Evolutionary conservation across 2,797 vertebrate species (phyloP).

Genomic region (Garrulus glandarius): DNA sequence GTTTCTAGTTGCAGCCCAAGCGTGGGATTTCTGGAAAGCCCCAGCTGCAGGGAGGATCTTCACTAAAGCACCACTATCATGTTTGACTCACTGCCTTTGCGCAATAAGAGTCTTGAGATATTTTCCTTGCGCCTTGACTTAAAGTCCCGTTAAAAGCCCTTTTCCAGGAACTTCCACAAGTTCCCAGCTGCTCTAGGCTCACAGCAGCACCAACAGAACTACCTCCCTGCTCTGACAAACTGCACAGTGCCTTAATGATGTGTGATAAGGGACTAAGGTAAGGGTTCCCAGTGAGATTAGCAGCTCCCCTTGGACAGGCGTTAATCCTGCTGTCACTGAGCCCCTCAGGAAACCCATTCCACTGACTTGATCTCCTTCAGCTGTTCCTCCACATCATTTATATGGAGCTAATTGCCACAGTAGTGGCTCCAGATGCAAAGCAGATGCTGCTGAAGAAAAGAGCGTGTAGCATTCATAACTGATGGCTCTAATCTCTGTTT

Average conservation of each 20-base stretch:
- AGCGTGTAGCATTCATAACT: constrained; percentile 26
- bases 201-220: neutral
- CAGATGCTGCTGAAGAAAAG: constrained; percentile 50
- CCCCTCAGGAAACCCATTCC: constrained; percentile 57
- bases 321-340: constrained; percentile 58
- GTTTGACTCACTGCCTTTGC: neutral
- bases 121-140: neutral
- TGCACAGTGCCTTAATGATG: constrained; percentile 22
- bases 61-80: neutral
- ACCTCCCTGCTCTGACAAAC: neutral
- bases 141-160: neutral
- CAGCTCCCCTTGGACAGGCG: constrained; percentile 6
- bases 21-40: neutral
- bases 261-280: constrained; percentile 4
- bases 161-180: neutral
- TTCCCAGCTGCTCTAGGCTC: neutral
- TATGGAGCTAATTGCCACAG: constrained; percentile 45
- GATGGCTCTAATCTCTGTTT: constrained; percentile 26
- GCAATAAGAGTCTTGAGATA: neutral
- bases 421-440: neutral
- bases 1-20: neutral
- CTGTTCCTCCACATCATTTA: constrained; percentile 54
- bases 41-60: neutral
- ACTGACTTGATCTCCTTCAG: constrained; percentile 45
- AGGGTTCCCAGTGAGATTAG: constrained; percentile 28